Percentiles rank a stretch among this genome's conserved stretches.
Conservation (phyloP, 2,888 invertebrate genomes). For the Tetropium fuscum region DNA sequence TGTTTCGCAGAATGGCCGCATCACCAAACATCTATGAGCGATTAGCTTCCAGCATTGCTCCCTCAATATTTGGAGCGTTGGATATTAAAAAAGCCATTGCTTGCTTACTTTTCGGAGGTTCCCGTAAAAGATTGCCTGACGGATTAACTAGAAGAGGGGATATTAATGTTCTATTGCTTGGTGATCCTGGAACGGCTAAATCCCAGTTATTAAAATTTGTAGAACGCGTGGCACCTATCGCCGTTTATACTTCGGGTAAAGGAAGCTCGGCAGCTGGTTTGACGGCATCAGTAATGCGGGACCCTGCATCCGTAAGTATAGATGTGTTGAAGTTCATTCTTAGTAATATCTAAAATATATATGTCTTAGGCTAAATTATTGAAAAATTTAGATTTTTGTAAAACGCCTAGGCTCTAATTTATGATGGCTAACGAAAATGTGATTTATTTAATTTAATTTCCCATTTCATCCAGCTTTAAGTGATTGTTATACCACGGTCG, state of each 20-base stretch:
- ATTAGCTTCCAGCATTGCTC: slow-evolving; percentile 91
- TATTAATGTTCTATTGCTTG: slow-evolving; percentile 93
- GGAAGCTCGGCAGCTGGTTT: slow-evolving; percentile 99
- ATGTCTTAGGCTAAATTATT: neutral
- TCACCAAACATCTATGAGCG: slow-evolving; percentile 90
- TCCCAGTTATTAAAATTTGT: slow-evolving; percentile 98
- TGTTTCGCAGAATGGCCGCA: slow-evolving; percentile 86
- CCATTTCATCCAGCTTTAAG: too few relatives aligned
- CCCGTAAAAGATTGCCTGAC: slow-evolving; percentile 87
- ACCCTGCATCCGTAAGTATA: slow-evolving; percentile 85
- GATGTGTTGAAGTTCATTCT: slow-evolving; percentile 19
- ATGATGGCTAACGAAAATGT: too few relatives aligned
- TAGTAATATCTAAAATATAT: neutral
- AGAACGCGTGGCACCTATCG: slow-evolving; percentile 93
- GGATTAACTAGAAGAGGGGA: slow-evolving; percentile 96
- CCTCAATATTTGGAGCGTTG: slow-evolving; percentile 93
- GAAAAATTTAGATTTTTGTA: neutral
- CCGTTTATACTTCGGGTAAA: slow-evolving; percentile 99
- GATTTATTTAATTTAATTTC: too few relatives aligned
- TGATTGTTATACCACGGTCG: too few relatives aligned
- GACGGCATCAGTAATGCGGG: slow-evolving; percentile 96
- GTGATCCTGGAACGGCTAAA: slow-evolving; percentile 99
- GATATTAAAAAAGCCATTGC: slow-evolving; percentile 99
- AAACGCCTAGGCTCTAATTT: too few relatives aligned
- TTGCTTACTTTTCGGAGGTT: slow-evolving; percentile 93